Conservation (phyloP, 2,113 vertebrate genomes). For the Rhinoptilus africanus region DNA sequence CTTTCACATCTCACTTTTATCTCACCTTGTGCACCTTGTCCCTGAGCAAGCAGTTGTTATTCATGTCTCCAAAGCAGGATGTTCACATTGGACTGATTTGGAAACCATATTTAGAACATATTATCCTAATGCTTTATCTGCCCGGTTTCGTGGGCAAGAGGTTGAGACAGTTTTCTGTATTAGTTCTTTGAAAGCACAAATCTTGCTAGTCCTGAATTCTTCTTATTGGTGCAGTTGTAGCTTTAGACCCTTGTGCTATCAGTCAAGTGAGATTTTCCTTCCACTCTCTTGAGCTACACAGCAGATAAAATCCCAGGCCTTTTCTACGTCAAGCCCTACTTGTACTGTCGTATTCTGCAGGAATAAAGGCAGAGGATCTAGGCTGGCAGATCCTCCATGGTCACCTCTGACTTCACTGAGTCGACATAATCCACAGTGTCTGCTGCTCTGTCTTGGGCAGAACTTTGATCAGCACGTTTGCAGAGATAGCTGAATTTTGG, state of each 20-base stretch:
- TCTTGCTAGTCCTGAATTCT: background rate
- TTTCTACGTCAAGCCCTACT: background rate
- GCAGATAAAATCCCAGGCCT: conserved; percentile 17
- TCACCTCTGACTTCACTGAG: conserved; percentile 6
- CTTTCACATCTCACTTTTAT: background rate
- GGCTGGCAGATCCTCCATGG: background rate
- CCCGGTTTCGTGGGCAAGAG: background rate
- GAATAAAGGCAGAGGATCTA: background rate
- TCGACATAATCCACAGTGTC: background rate
- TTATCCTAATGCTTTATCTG: background rate
- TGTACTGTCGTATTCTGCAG: background rate
- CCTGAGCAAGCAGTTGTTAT: background rate
- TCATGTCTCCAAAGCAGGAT: background rate
- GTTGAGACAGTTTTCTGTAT: background rate
- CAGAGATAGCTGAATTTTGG: conserved; percentile 18
- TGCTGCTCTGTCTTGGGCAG: background rate
- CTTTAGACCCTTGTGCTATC: background rate
- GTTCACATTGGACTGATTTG: background rate
- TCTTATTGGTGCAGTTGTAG: background rate
- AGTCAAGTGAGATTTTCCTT: conserved; percentile 1
- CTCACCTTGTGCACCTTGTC: background rate
- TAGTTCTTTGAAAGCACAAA: background rate
- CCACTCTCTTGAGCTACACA: background rate
- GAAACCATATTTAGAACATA: background rate
- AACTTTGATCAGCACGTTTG: conserved; percentile 21